Evolutionary conservation across 2,888 invertebrate species (phyloP).

Genomic region (Meta bourneti): DNA sequence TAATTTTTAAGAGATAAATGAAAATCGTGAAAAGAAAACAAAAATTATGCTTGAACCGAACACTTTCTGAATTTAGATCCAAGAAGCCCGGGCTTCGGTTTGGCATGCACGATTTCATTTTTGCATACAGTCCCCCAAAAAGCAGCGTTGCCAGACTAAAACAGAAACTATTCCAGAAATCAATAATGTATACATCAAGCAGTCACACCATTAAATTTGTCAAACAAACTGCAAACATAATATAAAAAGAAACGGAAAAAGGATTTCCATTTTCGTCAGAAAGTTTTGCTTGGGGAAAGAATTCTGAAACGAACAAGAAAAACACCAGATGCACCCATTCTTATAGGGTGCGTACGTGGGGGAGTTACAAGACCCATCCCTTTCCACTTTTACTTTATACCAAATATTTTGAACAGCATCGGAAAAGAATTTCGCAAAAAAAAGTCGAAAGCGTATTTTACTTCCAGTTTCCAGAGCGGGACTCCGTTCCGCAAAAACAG

Average conservation of each 20-base stretch:
- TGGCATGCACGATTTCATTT: background rate
- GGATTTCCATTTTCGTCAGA: constrained; percentile 53
- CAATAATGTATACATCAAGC: constrained; percentile 12
- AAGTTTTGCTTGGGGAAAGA: constrained; percentile 10
- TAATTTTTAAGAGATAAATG: too few species aligned
- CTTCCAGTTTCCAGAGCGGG: constrained; percentile 14
- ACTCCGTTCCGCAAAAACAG: constrained; percentile 39
- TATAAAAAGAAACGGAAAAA: constrained; percentile 44
- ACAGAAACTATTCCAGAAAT: background rate
- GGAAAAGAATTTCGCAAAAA: constrained; percentile 48
- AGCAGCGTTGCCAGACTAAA: background rate
- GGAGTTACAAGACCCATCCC: constrained; percentile 6
- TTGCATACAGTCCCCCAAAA: background rate
- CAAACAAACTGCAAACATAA: constrained; percentile 58
- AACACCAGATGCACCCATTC: constrained; percentile 52
- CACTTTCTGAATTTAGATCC: too few species aligned
- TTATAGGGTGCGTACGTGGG: constrained; percentile 10
- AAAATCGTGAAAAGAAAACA: too few species aligned
- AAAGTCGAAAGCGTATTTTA: constrained; percentile 36
- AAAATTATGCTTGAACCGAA: too few species aligned
- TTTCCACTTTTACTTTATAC: constrained; percentile 34
- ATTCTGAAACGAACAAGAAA: constrained; percentile 45
- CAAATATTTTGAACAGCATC: constrained; percentile 57
- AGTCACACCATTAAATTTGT: constrained; percentile 32
- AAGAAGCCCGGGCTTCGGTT: too few species aligned